Base-by-base conservation (phyloP, 2,113 vertebrate species). In the Kobus ellipsiprymnus region DNA sequence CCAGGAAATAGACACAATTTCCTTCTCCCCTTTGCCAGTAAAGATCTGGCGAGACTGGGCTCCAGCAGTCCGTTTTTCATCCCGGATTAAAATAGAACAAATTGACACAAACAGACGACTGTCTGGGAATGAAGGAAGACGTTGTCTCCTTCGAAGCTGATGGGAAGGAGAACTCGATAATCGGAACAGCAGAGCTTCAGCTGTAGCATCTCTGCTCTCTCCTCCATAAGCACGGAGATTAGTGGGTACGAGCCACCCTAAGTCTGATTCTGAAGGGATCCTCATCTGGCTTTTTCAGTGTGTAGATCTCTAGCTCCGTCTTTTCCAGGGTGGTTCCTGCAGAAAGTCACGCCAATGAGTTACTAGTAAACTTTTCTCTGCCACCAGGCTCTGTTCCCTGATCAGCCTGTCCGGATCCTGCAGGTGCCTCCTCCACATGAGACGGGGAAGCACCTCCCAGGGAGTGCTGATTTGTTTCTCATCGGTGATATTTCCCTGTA, bases 81-180 rank as follows among this genome's bases (percentile, higher is more conserved):
- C 60, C 60, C 36, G 17, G 27, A 62, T 97, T 90, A 92, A 92
- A 87, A 92, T 86, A 96, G 94, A 92, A 57, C 60, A 46, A 90
- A 90, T 48, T 55, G 92, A 77, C 54, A 78, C 59, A 90, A 85
- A 62, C 48, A 52, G 89, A 83, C 27, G 16, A 36, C 82, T 33
- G 71, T 90, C 60, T 96, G 94, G 91, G 67, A 67, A 36, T 5
- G 80, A 71, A 44, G 60, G 95, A 77, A 96, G 89, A 54, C 14
- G 4, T 16, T 11, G 48, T 87, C 71, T 85, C 12, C 33, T 94
- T 83, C 40, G 74, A 57, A 57, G 74, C 60, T 50, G 48, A 27
- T 33, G 89, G 36, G 78, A 84, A 36, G 50, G 9, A 1, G 10
- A 48, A 54, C 30, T 90, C 52, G 6, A 54, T 82, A 54, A 83